Percentiles rank a stretch among this genome's conserved stretches.
phyloP scores from a whole-genome alignment of 2,797 vertebrate species.

The Sparus aurata region DNA sequence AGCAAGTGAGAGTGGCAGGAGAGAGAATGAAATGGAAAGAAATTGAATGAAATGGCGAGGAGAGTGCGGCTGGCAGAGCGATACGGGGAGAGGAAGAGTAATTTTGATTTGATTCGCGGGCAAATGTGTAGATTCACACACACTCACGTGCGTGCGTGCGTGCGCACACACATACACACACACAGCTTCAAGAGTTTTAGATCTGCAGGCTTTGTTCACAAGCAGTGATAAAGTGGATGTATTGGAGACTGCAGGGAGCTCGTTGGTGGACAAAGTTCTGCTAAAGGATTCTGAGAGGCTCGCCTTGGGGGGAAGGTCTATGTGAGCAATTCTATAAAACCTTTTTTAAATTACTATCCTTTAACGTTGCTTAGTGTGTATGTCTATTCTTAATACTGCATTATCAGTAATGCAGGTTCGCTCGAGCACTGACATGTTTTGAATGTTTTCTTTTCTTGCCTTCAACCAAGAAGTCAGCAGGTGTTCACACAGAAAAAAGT shows the following conservation, averaged over 20 bases:
- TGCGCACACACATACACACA: not conserved
- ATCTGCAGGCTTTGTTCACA: conserved; percentile 61
- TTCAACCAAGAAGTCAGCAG: not conserved
- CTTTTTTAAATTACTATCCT: conserved; percentile 17
- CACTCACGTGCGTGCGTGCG: not conserved
- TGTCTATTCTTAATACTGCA: not conserved
- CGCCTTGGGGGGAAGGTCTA: conserved; percentile 6
- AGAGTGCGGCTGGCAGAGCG: conserved; percentile 45
- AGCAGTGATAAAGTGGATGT: conserved; percentile 53
- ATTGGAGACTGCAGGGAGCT: conserved; percentile 47
- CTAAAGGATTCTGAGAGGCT: conserved; percentile 11
- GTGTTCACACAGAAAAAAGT: conserved; percentile 19
- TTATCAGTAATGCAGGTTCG: not conserved
- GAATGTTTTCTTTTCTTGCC: not conserved
- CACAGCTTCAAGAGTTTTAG: conserved; percentile 55
- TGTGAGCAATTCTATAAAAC: conserved; percentile 12
- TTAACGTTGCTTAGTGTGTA: not conserved
- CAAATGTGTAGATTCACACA: conserved; percentile 51
- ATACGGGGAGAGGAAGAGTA: conserved; percentile 58
- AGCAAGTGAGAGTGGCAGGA: conserved; percentile 64
- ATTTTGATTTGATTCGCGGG: conserved; percentile 74
- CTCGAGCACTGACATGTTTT: not conserved
- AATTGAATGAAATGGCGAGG: conserved; percentile 66
- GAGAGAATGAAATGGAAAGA: conserved; percentile 59
- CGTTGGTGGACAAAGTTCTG: conserved; percentile 34